These are phyloP conservation scores for Dysmachus trigonus DNA, from an alignment of 2,888 invertebrate genomes.

Conservation along the genomic window DNA sequence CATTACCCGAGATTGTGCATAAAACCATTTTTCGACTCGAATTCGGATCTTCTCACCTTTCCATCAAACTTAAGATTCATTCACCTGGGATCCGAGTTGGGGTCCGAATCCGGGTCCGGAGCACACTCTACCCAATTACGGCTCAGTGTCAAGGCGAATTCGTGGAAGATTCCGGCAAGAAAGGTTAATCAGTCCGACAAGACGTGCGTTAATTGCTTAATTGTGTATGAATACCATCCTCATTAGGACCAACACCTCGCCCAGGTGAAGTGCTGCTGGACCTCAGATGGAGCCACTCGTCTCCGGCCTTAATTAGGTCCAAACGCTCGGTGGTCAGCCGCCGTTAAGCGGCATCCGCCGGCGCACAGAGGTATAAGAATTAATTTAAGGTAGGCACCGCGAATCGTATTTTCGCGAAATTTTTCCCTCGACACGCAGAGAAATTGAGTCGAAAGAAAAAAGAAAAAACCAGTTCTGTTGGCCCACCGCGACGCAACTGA, in stretches of 20 bases:
- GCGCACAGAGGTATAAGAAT: neutral
- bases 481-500: neutral
- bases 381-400: neutral
- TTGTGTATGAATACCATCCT: slow-evolving; percentile 12
- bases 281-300: neutral
- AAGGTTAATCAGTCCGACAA: slow-evolving; percentile 4
- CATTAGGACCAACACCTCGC: neutral
- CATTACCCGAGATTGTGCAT: neutral
- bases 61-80: neutral
- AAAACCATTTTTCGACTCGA: neutral
- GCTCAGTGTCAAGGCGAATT: neutral
- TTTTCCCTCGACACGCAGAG: neutral
- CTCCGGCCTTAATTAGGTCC: neutral
- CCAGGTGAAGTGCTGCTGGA: neutral
- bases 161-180: neutral
- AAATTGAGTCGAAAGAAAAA: neutral
- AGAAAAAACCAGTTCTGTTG: neutral
- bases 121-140: neutral
- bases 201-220: slow-evolving; percentile 17
- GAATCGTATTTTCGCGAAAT: neutral
- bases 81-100: neutral
- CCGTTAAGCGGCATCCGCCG: neutral
- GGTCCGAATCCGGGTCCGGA: no score
- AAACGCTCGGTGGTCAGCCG: neutral
- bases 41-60: neutral